Evolutionary conservation across 2,797 vertebrate genomes (phyloP), one percentile per base, ranked within the genome.

Genomic region (Tinamus major): DNA sequence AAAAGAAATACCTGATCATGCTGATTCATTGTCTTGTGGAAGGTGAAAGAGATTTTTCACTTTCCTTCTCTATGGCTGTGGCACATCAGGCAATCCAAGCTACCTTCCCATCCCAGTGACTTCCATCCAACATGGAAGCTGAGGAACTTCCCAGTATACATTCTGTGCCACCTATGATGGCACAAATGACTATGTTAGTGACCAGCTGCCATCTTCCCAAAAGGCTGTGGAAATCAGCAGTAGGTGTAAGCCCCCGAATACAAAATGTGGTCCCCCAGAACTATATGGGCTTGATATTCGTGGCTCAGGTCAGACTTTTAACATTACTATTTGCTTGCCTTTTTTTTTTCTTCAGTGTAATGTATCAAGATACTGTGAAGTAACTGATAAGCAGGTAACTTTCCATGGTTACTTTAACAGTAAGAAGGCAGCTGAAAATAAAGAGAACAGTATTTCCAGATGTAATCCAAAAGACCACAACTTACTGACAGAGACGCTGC

Each of bases 401-500:
- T 59, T 86, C 77, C 35, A 16, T 15, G 29, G 62, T 16, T 89
- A 56, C 49, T 53, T 72, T 27, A 78, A 46, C 23, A 75, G 53
- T 53, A 79, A 67, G 41, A 71, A 55, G 9, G 6, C 67, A 79
- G 49, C 35, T 64, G 35, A 39, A 76, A 84, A 39, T 24, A 48
- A 68, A 80, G 11, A 61, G 26, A 84, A n/a, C 21, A 35, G 3
- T 31, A 53, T 61, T 79, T 89, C 44, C 44, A 23, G 4, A 29
- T 7, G 9, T 48, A 58, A 35, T 70, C 55, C 53, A 39, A 79
- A 76, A n/a, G 1, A 64, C 5, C 1, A 1, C 33, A 78, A 96
- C 97, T 97, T 94, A 97, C 97, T 4, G 96, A 77, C 65, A 95
- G 55, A 85, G 96, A 63, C 76, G 94, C 49, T 74, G 91, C 82